Conservation (phyloP, 2,797 vertebrate genomes). For the Gallinago solitaria region DNA sequence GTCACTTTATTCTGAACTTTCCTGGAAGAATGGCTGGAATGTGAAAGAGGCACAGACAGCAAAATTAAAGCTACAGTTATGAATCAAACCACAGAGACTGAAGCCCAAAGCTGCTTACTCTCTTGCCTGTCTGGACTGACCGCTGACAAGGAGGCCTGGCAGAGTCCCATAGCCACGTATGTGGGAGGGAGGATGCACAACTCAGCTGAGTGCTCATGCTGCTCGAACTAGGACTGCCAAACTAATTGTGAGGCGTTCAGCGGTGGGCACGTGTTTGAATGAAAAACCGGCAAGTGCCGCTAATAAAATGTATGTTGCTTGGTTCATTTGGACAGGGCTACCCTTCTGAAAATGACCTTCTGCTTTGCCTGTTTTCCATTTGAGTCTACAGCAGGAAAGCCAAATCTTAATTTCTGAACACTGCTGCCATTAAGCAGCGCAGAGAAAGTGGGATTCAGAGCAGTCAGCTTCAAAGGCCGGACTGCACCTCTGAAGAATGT, state of each 20-base stretch:
- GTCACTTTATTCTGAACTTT: neutral
- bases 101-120: neutral
- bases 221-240: neutral
- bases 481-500: neutral
- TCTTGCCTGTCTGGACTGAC: neutral
- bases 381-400: neutral
- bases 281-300: neutral
- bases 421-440: neutral
- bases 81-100: neutral
- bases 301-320: neutral
- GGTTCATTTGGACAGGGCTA: neutral
- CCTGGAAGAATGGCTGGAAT: neutral
- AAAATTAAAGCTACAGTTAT: neutral
- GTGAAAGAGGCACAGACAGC: neutral
- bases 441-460: neutral
- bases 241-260: neutral
- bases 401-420: neutral
- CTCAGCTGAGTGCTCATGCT: neutral
- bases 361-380: neutral
- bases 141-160: neutral
- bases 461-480: neutral
- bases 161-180: neutral
- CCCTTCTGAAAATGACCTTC: neutral
- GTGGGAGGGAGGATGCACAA: neutral
- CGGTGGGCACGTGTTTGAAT: neutral